Conservation (phyloP, 1,140 invertebrate species). For the Zaprionus africanus region DNA sequence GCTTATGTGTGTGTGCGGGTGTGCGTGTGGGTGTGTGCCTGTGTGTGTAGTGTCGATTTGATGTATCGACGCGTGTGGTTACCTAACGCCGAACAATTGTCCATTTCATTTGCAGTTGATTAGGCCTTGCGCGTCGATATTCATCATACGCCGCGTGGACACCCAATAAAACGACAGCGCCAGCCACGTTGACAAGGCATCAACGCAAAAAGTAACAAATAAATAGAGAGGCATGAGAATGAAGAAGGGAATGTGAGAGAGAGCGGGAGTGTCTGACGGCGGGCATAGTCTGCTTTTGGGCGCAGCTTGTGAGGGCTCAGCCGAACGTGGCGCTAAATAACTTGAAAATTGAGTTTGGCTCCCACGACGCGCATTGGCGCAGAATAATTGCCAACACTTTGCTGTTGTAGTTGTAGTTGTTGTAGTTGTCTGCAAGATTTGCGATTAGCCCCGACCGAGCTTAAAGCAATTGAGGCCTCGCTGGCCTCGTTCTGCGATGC, state of each 20-base stretch:
- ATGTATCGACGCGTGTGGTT: slow-evolving; percentile 78
- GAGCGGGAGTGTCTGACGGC: neutral
- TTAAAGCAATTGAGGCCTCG: slow-evolving; percentile 53
- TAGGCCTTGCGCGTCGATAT: slow-evolving; percentile 67
- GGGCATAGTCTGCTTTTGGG: neutral
- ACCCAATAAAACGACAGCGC: slow-evolving; percentile 30
- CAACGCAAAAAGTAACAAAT: slow-evolving; percentile 1
- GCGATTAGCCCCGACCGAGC: slow-evolving; percentile 59
- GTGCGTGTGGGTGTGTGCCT: slow-evolving; percentile 18
- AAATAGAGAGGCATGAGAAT: neutral
- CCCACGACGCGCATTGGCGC: slow-evolving; percentile 34
- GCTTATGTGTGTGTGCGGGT: slow-evolving; percentile 26
- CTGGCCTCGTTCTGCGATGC: neutral
- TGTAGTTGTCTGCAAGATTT: slow-evolving; percentile 36
- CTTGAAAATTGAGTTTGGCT: slow-evolving; percentile 70
- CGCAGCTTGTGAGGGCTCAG: neutral
- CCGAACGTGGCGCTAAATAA: slow-evolving; percentile 62
- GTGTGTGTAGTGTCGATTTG: slow-evolving; percentile 70
- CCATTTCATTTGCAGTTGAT: slow-evolving; percentile 82
- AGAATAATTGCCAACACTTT: slow-evolving; percentile 56
- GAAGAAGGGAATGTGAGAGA: neutral
- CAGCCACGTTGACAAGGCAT: slow-evolving; percentile 6
- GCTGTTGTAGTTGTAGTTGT: slow-evolving; percentile 7
- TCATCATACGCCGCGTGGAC: slow-evolving; percentile 70
- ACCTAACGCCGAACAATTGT: slow-evolving; percentile 69